Conservation (phyloP, 2,797 vertebrate species). For the Zenarchopterus dispar region DNA sequence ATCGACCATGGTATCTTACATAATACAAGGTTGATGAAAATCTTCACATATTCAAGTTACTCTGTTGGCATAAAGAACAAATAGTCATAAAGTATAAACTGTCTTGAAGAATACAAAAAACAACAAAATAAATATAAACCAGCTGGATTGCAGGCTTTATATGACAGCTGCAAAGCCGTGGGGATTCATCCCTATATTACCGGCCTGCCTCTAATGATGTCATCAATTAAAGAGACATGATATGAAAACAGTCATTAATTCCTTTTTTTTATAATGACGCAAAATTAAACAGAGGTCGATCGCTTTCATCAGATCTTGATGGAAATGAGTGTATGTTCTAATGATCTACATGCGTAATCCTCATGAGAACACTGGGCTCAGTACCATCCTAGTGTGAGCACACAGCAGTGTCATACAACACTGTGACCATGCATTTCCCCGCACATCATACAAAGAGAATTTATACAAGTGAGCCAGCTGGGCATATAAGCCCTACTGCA, state of each 20-base stretch:
- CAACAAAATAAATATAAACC: conserved; percentile 15
- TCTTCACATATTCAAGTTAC: background rate
- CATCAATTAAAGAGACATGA: conserved; percentile 78
- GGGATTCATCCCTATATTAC: conserved; percentile 58
- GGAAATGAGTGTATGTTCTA: background rate
- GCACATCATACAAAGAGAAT: conserved; percentile 79
- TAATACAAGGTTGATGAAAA: conserved; percentile 31
- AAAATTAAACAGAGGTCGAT: conserved; percentile 40
- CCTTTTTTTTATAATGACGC: conserved; percentile 23
- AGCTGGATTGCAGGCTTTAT: conserved; percentile 28
- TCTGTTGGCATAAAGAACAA: background rate
- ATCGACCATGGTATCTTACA: conserved; percentile 9
- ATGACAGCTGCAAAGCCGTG: conserved; percentile 64
- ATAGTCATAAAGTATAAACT: background rate
- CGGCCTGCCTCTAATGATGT: conserved; percentile 66
- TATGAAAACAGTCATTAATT: conserved; percentile 55
- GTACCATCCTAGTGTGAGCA: conserved; percentile 33
- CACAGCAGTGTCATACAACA: conserved; percentile 28
- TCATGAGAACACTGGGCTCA: conserved; percentile 30
- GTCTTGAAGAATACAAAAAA: background rate
- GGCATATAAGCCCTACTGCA: conserved; percentile 83
- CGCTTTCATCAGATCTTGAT: conserved; percentile 16
- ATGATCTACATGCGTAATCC: conserved; percentile 17
- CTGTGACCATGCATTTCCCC: conserved; percentile 29
- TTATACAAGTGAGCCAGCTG: conserved; percentile 80